Percentiles rank a stretch among this genome's conserved stretches.
phyloP scores from a whole-genome alignment of 2,113 vertebrate species.

The Noctilio leporinus region DNA sequence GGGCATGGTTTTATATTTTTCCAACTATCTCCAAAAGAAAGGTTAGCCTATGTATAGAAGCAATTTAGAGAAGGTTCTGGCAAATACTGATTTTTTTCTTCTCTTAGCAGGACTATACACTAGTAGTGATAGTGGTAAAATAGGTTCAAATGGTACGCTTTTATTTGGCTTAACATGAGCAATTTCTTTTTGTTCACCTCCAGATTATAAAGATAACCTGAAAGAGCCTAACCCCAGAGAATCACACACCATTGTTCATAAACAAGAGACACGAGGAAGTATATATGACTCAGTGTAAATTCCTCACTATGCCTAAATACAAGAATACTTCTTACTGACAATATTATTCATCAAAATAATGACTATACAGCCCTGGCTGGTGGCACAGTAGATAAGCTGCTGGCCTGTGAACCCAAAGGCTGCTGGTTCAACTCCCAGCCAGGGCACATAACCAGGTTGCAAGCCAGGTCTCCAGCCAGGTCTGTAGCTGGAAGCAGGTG shows the following conservation, averaged over 20 bases:
- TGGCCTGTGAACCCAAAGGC: too few relatives aligned
- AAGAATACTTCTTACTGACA: neutral
- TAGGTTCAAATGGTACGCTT: neutral
- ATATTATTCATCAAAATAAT: neutral
- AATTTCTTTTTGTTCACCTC: neutral
- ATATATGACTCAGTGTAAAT: neutral
- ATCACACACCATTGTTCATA: neutral
- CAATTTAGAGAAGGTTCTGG: neutral
- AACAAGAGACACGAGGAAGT: neutral
- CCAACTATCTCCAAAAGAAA: neutral
- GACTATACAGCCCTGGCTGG: too few relatives aligned
- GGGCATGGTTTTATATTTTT: neutral
- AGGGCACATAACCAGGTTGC: too few relatives aligned
- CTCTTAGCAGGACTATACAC: fast-evolving
- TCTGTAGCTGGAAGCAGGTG: too few relatives aligned
- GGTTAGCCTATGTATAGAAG: neutral
- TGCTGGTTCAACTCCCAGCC: too few relatives aligned
- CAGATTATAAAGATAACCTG: neutral
- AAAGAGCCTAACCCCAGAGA: neutral
- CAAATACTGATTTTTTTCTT: neutral
- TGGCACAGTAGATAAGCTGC: too few relatives aligned
- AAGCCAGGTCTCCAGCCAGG: too few relatives aligned
- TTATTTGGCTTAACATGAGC: neutral
- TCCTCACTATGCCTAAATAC: neutral
- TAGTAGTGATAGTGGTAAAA: neutral